These are phyloP conservation scores for Helicoverpa armigera DNA, from an alignment of 1,140 invertebrate species.

Conservation along the genomic window DNA sequence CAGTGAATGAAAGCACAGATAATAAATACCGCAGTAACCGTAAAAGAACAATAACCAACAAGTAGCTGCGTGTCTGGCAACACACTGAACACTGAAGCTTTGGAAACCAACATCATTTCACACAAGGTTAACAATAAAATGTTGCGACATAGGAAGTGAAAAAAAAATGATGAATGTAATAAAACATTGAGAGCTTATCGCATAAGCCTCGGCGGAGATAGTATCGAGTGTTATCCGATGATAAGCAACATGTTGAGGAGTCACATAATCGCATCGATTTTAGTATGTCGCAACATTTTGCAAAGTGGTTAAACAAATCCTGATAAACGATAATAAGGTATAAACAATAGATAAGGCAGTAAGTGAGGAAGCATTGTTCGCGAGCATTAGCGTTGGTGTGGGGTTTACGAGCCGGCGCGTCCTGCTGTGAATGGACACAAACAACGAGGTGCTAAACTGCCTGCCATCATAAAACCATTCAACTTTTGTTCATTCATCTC, in stretches of 20 bases:
- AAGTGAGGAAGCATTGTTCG: conserved; percentile 2
- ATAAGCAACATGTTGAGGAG: conserved; percentile 4
- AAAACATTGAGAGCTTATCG: no score
- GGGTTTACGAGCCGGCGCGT: background rate
- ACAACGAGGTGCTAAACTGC: background rate
- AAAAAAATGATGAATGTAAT: no score
- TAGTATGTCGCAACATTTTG: conserved; percentile 13
- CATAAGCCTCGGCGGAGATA: background rate
- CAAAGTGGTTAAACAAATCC: background rate
- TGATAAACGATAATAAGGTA: background rate
- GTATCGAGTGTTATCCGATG: background rate
- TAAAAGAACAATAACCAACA: background rate
- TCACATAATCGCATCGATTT: background rate
- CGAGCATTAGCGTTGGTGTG: background rate
- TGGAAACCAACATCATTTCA: background rate
- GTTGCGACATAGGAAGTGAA: background rate
- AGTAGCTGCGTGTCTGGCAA: no score
- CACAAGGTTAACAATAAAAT: background rate
- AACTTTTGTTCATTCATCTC: conserved; percentile 3
- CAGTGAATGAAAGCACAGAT: no score
- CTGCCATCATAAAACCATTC: background rate
- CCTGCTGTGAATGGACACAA: background rate
- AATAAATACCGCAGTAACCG: background rate
- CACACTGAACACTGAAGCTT: no score
- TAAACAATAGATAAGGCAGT: background rate